Base-by-base conservation (phyloP, 2,888 invertebrate genomes). In the Chrysolina americana region DNA sequence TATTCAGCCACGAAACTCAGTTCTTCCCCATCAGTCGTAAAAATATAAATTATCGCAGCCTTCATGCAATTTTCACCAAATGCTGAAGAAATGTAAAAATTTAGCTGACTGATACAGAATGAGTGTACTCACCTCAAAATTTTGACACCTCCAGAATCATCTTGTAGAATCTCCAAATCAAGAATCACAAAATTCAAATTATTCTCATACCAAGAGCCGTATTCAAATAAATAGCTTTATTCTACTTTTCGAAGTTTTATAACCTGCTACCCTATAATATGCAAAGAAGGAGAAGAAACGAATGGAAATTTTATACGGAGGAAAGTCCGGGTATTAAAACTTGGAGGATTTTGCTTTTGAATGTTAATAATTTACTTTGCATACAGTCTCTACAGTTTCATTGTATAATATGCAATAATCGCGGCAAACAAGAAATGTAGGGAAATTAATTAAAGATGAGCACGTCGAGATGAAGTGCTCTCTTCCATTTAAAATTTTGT, bases 291-390 rank as follows among this genome's bases (percentile, higher is more conserved):
- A 82, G 83, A 83, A 84, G 83, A 85, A 84, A 86, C 86, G 86
- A 86, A 87, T 87, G 87, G 86, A 87, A 87, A 88, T 88, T 88
- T 87, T 87, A 87, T 87, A 86, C 87, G 86, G 86, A 87, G 86
- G 86, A 86, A 87, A 87, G 86, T 86, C 85, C 10, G 83, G 81
- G 85, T 84, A 86, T 87, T 87, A 87, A 87, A 88, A 86, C 84
- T 86, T 84, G 82, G 78, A 84, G 85, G 85, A 84, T 86, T 86
- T 86, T 86, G 86, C 87, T 88, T 87, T 87, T 87, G 87, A 88
- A 87, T 87, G 87, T 86, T 87, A 87, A 87, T 88, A 87, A 88
- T 87, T 87, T 87, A 87, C 87, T 87, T 87, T 87, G 87, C 87
- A 87, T 87, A 87, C 82, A 84, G 80, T 81, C 79, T 79, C 77